A percentile compares a stretch with the other conserved stretches of the same genome.
Conservation (phyloP, 2,888 invertebrate species). For the Boloria selene region DNA sequence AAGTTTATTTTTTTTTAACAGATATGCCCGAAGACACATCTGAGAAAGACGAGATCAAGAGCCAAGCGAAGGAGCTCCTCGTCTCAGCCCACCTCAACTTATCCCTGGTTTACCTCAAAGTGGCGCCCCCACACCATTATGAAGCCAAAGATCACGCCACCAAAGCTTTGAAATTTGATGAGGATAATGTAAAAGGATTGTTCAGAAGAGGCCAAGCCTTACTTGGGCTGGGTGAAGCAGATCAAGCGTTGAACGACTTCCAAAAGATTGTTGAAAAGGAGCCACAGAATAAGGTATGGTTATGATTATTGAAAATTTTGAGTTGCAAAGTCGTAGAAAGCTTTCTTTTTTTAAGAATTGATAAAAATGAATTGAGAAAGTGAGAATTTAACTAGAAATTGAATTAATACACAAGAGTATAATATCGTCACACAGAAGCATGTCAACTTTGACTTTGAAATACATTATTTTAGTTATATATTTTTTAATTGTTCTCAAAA, state of each 20-base stretch:
- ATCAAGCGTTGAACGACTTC: conserved; percentile 90
- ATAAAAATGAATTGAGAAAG: too few relatives aligned
- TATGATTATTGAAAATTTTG: too few relatives aligned
- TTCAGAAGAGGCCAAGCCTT: conserved; percentile 94
- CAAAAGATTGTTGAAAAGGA: conserved; percentile 88
- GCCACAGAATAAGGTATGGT: conserved; percentile 87
- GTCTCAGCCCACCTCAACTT: conserved; percentile 90
- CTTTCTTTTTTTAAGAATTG: too few relatives aligned
- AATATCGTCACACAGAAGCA: too few relatives aligned
- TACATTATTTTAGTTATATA: too few relatives aligned
- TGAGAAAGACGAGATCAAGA: conserved; percentile 54
- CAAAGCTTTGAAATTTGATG: conserved; percentile 88
- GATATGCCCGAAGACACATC: conserved; percentile 55
- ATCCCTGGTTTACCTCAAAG: conserved; percentile 90
- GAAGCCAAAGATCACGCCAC: conserved; percentile 89
- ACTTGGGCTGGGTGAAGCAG: conserved; percentile 88
- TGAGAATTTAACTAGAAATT: too few relatives aligned
- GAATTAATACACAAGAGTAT: too few relatives aligned
- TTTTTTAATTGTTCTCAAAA: too few relatives aligned
- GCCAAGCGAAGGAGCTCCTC: conserved; percentile 73
- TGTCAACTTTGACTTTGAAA: too few relatives aligned
- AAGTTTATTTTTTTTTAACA: conserved; percentile 37
- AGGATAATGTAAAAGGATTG: conserved; percentile 92
- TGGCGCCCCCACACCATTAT: conserved; percentile 83
- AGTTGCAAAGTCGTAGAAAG: neutral